These are phyloP conservation scores for Microplitis manilae DNA, from an alignment of 2,888 invertebrate species.

Conservation along the genomic window DNA sequence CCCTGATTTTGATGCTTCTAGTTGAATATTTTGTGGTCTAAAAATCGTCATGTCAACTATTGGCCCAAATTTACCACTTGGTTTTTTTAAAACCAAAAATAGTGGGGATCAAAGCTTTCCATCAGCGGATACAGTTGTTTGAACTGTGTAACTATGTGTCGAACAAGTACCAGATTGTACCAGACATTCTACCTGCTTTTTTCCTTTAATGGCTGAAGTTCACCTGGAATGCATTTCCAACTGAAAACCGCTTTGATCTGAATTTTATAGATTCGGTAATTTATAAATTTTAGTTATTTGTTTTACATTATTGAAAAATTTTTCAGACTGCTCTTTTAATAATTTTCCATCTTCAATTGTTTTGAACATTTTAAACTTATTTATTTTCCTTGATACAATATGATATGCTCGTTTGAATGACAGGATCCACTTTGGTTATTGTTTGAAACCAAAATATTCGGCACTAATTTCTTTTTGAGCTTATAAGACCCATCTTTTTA, in stretches of 20 bases:
- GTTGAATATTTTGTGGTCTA: no score
- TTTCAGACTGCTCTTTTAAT: slow-evolving; percentile 11
- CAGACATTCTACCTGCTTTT: slow-evolving; percentile 39
- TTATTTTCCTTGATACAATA: no score
- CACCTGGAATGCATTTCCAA: slow-evolving; percentile 42
- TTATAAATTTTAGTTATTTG: neutral
- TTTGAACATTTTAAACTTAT: no score
- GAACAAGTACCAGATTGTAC: slow-evolving; percentile 44
- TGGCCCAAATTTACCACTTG: slow-evolving; percentile 10
- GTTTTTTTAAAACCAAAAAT: slow-evolving; percentile 29
- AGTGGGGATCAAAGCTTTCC: slow-evolving; percentile 40
- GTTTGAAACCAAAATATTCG: no score
- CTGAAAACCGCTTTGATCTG: slow-evolving; percentile 36
- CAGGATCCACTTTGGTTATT: no score
- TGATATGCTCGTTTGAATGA: no score
- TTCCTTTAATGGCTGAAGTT: slow-evolving; percentile 42
- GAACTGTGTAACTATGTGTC: slow-evolving; percentile 41
- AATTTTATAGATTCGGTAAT: slow-evolving; percentile 30
- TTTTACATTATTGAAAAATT: slow-evolving; percentile 11
- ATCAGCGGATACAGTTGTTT: slow-evolving; percentile 37
- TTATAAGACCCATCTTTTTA: no score
- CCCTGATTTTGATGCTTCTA: no score
- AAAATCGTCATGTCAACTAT: no score
- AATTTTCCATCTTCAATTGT: neutral
- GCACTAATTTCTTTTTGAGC: no score